Evolutionary conservation across 2,113 vertebrate species (phyloP).

Genomic region (zebrafish (Danio rerio)): DNA sequence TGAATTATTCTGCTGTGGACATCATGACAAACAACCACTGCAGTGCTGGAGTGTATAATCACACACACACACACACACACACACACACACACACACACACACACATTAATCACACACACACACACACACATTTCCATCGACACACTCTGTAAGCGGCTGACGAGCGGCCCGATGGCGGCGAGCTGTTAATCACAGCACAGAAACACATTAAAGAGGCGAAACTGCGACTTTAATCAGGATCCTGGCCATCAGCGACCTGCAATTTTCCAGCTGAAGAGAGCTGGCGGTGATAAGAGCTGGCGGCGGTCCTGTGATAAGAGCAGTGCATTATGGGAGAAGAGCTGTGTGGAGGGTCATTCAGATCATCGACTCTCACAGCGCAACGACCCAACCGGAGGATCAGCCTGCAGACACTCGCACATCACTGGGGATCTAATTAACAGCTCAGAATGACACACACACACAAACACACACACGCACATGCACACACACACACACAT

Average conservation of each 20-base stretch:
- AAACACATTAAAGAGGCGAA: background rate
- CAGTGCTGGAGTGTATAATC: background rate
- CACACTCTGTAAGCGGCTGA: background rate
- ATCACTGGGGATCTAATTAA: background rate
- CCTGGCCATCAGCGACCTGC: background rate
- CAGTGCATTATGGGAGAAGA: conserved; percentile 11
- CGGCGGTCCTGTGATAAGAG: background rate
- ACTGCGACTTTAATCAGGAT: background rate
- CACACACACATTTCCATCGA: background rate
- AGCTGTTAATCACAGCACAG: background rate
- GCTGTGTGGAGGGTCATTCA: background rate
- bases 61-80: conserved; percentile 3
- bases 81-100: conserved; percentile 5
- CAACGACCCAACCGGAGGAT: background rate
- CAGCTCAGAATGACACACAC: background rate
- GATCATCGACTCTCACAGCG: background rate
- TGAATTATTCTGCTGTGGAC: background rate
- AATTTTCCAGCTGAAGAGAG: conserved; percentile 15
- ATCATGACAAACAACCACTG: background rate
- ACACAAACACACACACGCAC: no score
- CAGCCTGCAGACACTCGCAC: background rate
- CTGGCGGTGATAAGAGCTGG: background rate
- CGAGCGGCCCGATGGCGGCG: background rate
- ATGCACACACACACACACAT: no score
- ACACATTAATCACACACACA: conserved; percentile 2